Evolutionary conservation across 1,140 invertebrate genomes (phyloP).

Genomic region (Bombus sylvicola): DNA sequence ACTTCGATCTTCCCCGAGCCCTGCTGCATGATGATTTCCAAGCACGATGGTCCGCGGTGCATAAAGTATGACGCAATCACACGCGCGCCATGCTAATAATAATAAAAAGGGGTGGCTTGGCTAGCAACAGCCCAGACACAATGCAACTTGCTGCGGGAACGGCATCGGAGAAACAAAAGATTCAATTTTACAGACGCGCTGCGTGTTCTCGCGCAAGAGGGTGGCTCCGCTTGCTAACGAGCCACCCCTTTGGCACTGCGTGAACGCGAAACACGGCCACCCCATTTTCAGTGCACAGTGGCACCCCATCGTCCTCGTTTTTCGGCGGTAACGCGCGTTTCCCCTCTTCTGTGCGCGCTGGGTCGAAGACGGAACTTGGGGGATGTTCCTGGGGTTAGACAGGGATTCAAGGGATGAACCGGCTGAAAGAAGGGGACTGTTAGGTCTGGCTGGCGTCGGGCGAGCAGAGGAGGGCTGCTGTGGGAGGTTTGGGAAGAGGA

Average conservation of each 20-base stretch:
- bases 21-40: not conserved
- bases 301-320: conserved; percentile 2
- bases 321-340: conserved; percentile 15
- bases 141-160: conserved; percentile 27
- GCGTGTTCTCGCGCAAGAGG: not conserved
- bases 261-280: conserved; percentile 21
- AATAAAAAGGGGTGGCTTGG: not conserved
- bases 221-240: conserved; percentile 49
- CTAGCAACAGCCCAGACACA: not conserved
- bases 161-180: conserved; percentile 35
- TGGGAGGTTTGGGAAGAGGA: not conserved
- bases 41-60: not conserved
- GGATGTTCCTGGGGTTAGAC: not conserved
- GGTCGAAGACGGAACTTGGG: not conserved
- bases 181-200: conserved; percentile 44
- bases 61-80: conserved; percentile 25
- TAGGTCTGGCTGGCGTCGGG: not conserved
- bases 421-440: not conserved
- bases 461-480: not conserved
- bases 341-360: not conserved
- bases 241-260: conserved; percentile 32
- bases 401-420: not conserved
- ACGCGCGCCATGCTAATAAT: conserved; percentile 21
- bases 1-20: not conserved
- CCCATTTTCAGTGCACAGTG: not conserved